These are phyloP conservation scores for Alsophila aescularia DNA, from an alignment of 2,888 invertebrate species.

Conservation along the genomic window DNA sequence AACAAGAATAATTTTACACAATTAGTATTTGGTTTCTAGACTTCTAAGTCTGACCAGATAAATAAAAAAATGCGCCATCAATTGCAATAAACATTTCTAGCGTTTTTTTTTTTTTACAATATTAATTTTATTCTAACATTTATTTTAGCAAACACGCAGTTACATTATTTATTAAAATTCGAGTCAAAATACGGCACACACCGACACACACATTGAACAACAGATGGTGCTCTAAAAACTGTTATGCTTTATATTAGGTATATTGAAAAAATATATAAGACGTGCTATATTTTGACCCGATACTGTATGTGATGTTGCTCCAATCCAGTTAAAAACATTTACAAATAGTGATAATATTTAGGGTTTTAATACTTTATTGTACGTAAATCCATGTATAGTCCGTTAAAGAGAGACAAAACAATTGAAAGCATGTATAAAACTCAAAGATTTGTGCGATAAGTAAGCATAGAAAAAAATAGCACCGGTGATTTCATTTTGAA, in stretches of 20 bases:
- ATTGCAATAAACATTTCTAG: neutral
- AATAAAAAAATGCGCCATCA: constrained; percentile 18
- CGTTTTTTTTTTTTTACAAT: neutral
- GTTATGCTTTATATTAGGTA: no score
- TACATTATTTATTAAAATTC: neutral
- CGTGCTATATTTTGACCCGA: neutral
- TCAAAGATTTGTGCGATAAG: constrained; percentile 12
- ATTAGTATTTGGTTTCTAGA: constrained; percentile 78
- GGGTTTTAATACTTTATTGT: neutral
- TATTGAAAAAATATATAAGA: neutral
- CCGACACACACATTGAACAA: neutral
- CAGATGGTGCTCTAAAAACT: constrained; percentile 8
- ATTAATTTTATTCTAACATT: neutral
- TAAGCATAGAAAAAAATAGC: constrained; percentile 21
- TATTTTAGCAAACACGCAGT: neutral
- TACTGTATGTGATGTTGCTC: neutral
- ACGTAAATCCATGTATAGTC: constrained; percentile 23
- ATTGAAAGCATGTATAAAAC: neutral
- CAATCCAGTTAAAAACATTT: neutral
- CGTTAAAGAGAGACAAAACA: constrained; percentile 15
- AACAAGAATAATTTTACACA: constrained; percentile 58
- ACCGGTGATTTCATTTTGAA: no score
- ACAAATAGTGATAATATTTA: neutral
- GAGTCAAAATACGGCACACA: neutral
- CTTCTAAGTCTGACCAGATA: constrained; percentile 34